Conservation (phyloP, 1,140 invertebrate genomes). For the Heliothis virescens region DNA sequence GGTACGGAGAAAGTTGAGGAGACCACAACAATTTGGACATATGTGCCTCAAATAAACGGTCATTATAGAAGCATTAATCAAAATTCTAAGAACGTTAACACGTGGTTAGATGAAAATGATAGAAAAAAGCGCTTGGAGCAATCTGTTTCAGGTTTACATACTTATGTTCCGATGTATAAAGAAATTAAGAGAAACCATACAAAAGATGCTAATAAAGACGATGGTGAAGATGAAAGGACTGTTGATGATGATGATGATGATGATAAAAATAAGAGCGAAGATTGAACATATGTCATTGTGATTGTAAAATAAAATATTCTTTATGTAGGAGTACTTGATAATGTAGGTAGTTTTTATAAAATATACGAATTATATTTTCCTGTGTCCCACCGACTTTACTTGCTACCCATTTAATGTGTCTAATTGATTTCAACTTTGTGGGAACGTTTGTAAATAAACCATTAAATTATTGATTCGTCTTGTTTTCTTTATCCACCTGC, state of each 20-base stretch:
- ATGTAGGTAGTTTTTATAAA: conserved; percentile 22
- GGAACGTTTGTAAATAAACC: conserved; percentile 45
- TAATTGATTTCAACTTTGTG: conserved; percentile 39
- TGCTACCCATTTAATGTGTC: conserved; percentile 44
- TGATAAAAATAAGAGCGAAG: conserved; percentile 6
- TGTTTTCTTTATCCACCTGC: conserved; percentile 11
- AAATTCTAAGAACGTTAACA: conserved; percentile 63
- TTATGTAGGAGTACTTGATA: conserved; percentile 2
- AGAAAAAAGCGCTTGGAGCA: conserved; percentile 68
- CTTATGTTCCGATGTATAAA: conserved; percentile 71
- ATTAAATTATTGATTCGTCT: neutral
- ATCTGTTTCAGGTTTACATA: conserved; percentile 59
- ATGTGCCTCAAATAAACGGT: conserved; percentile 77
- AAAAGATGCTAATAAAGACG: conserved; percentile 28
- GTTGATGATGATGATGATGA: neutral
- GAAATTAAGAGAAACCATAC: conserved; percentile 75
- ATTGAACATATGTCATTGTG: conserved; percentile 43
- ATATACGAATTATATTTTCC: conserved; percentile 32
- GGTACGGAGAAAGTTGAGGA: conserved; percentile 50
- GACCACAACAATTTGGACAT: conserved; percentile 58
- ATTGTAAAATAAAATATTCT: conserved; percentile 18
- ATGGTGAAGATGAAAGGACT: neutral
- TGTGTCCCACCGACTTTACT: conserved; percentile 60
- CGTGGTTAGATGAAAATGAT: conserved; percentile 68
- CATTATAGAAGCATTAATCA: conserved; percentile 73